Evolutionary conservation across 2,797 vertebrate species (phyloP).

Genomic region (Vultur gryphus): DNA sequence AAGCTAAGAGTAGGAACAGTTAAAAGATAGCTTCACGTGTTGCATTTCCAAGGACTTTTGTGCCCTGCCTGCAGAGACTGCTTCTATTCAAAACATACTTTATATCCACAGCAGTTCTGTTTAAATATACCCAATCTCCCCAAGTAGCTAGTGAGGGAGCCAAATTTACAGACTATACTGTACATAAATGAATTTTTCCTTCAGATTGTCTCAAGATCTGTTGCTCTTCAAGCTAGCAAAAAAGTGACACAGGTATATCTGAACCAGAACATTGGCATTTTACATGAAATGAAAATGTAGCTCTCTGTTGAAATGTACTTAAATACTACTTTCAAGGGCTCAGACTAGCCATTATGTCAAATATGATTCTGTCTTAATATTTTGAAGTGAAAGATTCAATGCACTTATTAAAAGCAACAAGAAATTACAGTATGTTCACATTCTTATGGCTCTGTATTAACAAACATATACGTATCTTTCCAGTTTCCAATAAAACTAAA

Average conservation of each 20-base stretch:
- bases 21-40: accelerated
- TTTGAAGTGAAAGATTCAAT: neutral
- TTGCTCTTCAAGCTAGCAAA: neutral
- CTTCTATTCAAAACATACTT: neutral
- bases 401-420: neutral
- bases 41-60: neutral
- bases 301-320: neutral
- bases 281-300: neutral
- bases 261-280: neutral
- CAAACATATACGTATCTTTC: neutral
- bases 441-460: neutral
- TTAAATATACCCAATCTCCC: neutral
- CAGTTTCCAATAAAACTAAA: neutral
- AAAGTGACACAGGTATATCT: neutral
- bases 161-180: neutral
- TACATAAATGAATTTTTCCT: neutral
- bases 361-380: neutral
- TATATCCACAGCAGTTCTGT: neutral
- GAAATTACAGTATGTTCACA: neutral
- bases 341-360: neutral
- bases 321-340: neutral
- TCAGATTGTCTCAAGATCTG: neutral
- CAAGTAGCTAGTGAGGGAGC: neutral
- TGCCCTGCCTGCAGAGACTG: neutral
- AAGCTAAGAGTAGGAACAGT: neutral